Conservation (phyloP, 2,797 vertebrate genomes). For the Linurgus olivaceus region DNA sequence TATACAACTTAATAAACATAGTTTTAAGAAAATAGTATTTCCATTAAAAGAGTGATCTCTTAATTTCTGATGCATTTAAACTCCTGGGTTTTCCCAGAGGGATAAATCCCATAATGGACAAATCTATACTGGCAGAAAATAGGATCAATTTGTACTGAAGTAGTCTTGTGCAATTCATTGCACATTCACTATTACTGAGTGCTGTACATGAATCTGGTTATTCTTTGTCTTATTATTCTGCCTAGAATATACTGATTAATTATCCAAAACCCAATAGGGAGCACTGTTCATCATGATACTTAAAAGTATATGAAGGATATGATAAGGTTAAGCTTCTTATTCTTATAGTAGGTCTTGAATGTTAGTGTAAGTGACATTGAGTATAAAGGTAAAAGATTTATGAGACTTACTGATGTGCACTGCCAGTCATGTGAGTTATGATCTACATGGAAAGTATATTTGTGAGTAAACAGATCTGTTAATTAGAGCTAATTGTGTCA, state of each 20-base stretch:
- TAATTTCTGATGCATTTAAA: neutral
- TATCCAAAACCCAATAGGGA: neutral
- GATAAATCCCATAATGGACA: neutral
- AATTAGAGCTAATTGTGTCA: constrained; percentile 37
- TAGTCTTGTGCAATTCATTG: neutral
- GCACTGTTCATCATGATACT: neutral
- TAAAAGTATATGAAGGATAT: neutral
- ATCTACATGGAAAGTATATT: neutral
- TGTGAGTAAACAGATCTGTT: constrained; percentile 15
- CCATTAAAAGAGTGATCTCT: neutral
- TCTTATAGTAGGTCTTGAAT: neutral
- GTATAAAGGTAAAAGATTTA: neutral
- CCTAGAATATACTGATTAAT: neutral
- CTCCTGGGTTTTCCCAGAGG: neutral
- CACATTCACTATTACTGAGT: neutral
- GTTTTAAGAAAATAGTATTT: neutral
- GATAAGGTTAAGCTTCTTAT: neutral
- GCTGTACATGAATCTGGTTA: neutral
- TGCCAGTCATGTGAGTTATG: neutral
- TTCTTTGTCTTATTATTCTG: neutral
- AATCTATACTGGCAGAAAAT: neutral
- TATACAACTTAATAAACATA: neutral
- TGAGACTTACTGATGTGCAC: neutral
- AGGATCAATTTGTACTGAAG: neutral
- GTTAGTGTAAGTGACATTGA: neutral